Percentiles rank a stretch among this genome's conserved stretches.
phyloP scores from a whole-genome alignment of 2,113 vertebrate genomes.

The Danionella cerebrum region DNA sequence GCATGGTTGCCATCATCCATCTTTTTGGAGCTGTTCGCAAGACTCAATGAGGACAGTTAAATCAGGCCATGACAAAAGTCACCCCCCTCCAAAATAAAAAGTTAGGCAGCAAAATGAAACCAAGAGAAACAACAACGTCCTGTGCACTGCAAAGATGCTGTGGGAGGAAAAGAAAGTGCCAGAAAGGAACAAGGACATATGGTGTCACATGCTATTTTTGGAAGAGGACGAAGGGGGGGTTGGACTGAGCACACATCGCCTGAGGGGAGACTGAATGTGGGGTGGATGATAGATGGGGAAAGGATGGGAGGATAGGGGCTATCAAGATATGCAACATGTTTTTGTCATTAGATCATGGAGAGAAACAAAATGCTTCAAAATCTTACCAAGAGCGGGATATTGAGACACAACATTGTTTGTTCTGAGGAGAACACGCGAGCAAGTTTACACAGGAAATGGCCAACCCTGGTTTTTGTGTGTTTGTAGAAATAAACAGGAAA shows the following conservation, averaged over 20 bases:
- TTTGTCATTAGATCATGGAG: background rate
- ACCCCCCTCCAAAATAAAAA: background rate
- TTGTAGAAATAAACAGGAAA: background rate
- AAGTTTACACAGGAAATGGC: background rate
- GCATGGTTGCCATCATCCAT: constrained; percentile 7
- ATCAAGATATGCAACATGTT: background rate
- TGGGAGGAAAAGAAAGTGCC: background rate
- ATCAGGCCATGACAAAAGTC: background rate
- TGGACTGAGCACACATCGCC: background rate
- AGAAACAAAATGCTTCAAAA: background rate
- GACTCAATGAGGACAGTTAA: constrained; percentile 30
- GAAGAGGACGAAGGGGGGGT: background rate
- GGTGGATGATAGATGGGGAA: background rate
- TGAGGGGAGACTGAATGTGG: background rate
- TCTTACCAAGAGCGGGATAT: background rate
- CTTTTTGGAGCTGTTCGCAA: background rate
- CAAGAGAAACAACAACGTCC: background rate
- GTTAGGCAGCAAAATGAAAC: constrained; percentile 1
- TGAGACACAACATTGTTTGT: background rate
- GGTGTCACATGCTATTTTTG: constrained; percentile 19
- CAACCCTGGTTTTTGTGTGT: background rate
- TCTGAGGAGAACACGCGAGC: background rate
- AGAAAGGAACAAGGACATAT: constrained; percentile 29
- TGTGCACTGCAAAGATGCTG: background rate
- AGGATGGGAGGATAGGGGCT: background rate